Percentiles rank a stretch among this genome's conserved stretches.
Conservation (phyloP, 2,888 invertebrate genomes). For the Ennomos fuscantarius region DNA sequence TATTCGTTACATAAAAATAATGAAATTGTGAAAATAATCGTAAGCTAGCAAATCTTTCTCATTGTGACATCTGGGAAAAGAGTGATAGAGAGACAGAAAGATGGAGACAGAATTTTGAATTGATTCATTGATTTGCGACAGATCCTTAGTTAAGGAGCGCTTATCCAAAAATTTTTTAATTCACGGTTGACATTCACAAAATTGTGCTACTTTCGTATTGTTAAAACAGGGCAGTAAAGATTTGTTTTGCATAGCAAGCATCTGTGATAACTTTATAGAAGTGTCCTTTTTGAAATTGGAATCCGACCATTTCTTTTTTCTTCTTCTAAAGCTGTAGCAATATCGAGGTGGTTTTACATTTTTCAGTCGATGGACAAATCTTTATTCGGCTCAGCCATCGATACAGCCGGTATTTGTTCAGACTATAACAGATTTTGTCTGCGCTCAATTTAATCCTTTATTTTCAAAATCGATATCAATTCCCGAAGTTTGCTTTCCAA, state of each 20-base stretch:
- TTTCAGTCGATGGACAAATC: slow-evolving; percentile 62
- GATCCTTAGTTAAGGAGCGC: no score
- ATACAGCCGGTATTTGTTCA: slow-evolving; percentile 24
- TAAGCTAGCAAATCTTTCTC: no score
- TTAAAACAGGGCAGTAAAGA: slow-evolving; percentile 40
- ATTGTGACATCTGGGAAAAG: no score
- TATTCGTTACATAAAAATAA: no score
- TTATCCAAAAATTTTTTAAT: no score
- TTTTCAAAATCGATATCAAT: no score
- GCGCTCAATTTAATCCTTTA: not conserved
- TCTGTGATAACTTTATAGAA: slow-evolving; percentile 36
- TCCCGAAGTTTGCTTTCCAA: no score
- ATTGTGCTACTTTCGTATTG: slow-evolving; percentile 9
- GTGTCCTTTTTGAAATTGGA: slow-evolving; percentile 46
- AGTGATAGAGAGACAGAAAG: no score
- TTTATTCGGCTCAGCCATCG: slow-evolving; percentile 53
- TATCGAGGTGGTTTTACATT: slow-evolving; percentile 58
- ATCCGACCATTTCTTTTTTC: slow-evolving; percentile 48
- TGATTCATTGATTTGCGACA: no score
- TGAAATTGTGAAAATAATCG: no score
- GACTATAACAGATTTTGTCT: slow-evolving; percentile 3
- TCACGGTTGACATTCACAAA: no score
- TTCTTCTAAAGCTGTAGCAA: slow-evolving; percentile 48
- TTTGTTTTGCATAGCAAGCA: slow-evolving; percentile 37
- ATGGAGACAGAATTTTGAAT: no score